Base-by-base conservation (phyloP, 2,888 invertebrate species). In the Amorpha juglandis region DNA sequence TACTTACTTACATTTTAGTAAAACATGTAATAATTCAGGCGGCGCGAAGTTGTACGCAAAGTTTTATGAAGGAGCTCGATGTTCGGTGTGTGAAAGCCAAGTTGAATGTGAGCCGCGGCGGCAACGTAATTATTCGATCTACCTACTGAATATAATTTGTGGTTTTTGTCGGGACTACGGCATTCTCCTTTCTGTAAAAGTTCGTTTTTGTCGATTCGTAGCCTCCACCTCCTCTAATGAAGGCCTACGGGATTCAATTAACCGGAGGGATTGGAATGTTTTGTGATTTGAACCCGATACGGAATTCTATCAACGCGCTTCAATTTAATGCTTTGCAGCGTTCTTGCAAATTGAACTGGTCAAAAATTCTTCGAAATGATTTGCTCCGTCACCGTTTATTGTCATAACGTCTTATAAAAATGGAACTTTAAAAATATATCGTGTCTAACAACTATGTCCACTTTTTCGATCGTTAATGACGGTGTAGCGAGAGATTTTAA, bases 241-340 rank as follows among this genome's bases (percentile, higher is more conserved):
- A 90, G 90, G 91, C 87, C 88, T 89, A 87, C 88, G 84, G 89
- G 85, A 90, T 91, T 91, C 91, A 90, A 91, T 92, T 92, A 91
- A 89, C 87, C 84, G 82, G 78, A 82, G 88, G 84, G 86, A 88
- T 87, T 81, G 89, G 89, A 90, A 91, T 91, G 90, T 88, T 90
- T 89, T 88, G 90, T 89, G 89, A 90, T 90, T 90, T 90, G 87
- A 88, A 82, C 86, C 78, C 81, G 78, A 81, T 80, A 81, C 84
- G 84, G 82, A 86, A 90, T 90, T 87, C 86, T 82, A 89, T 89
- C 87, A 86, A 81, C 84, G 85, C 81, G 79, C 75, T 80, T 82
- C 84, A 76, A 83, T 86, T 85, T 83, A 79, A 77, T 78, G 78
- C 80, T 77, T 80, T 79, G 80, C 81, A 81, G 74, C 76, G 74